phyloP scores from a whole-genome alignment of 2,888 invertebrate genomes.

The Stenotaenia linearis region DNA sequence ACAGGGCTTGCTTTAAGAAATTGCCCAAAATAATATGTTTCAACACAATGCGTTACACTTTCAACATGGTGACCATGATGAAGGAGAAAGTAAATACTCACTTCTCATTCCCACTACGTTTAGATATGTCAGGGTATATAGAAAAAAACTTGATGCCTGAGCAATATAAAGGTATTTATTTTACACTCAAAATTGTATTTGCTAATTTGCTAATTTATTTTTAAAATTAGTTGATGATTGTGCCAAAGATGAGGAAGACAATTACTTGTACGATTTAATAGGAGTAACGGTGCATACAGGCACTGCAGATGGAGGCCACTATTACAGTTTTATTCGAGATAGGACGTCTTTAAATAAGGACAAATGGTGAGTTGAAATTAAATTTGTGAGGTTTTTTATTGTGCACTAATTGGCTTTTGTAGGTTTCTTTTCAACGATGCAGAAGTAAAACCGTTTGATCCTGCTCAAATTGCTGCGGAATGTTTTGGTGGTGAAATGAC shows the following conservation, averaged over 20 bases:
- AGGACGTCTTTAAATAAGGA: constrained; percentile 65
- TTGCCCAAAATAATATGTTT: constrained; percentile 89
- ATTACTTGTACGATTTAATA: constrained; percentile 65
- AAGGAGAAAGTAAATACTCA: constrained; percentile 97
- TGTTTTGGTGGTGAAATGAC: constrained; percentile 93
- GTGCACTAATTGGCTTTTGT: background rate
- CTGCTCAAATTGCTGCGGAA: constrained; percentile 87
- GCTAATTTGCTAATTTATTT: no score
- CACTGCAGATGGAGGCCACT: constrained; percentile 96
- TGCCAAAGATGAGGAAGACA: constrained; percentile 39
- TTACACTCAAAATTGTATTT: background rate
- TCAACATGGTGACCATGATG: constrained; percentile 95
- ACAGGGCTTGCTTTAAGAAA: constrained; percentile 85
- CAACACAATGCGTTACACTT: constrained; percentile 95
- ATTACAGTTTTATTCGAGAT: constrained; percentile 89
- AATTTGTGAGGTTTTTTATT: background rate
- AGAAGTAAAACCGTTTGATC: constrained; percentile 91
- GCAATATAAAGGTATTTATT: constrained; percentile 65
- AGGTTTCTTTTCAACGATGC: constrained; percentile 80
- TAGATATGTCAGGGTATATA: constrained; percentile 92
- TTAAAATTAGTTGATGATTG: constrained; percentile 30
- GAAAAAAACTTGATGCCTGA: constrained; percentile 89
- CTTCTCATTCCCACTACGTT: constrained; percentile 85
- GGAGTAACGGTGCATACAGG: constrained; percentile 96
- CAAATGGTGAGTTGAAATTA: background rate